These are phyloP conservation scores for Hyperoodon ampullatus DNA, from an alignment of 2,113 vertebrate species.

Conservation along the genomic window DNA sequence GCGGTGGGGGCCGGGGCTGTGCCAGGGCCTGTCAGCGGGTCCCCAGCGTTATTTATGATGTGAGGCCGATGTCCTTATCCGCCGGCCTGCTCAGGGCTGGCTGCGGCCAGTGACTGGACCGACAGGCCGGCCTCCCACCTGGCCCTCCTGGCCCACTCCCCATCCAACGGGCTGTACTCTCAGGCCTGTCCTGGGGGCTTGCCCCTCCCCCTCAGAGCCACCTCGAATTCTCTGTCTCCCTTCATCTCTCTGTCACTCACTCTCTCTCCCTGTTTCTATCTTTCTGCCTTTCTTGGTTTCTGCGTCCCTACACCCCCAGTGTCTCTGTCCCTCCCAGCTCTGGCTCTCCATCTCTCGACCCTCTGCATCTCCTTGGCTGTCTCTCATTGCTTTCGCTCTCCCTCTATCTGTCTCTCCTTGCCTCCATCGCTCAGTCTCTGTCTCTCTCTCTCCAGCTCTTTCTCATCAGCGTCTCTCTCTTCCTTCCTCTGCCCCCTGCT, in stretches of 20 bases:
- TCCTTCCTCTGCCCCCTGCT: neutral
- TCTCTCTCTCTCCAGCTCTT: neutral
- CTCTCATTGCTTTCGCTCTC: neutral
- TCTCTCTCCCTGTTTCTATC: neutral
- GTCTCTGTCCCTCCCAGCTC: neutral
- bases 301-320: neutral
- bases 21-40: slow-evolving; percentile 84
- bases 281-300: neutral
- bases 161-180: neutral
- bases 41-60: slow-evolving; percentile 82
- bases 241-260: neutral
- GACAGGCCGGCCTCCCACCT: slow-evolving; percentile 54
- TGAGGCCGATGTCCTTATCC: slow-evolving; percentile 83
- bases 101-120: neutral
- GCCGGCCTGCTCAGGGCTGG: slow-evolving; percentile 55
- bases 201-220: neutral
- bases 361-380: neutral
- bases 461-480: neutral
- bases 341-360: neutral
- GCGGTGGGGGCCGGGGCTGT: slow-evolving; percentile 73
- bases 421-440: neutral
- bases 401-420: neutral
- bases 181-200: neutral
- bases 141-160: slow-evolving; percentile 2
- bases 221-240: neutral